Conservation (phyloP, 2,888 invertebrate species). For the Plutella xylostella region DNA sequence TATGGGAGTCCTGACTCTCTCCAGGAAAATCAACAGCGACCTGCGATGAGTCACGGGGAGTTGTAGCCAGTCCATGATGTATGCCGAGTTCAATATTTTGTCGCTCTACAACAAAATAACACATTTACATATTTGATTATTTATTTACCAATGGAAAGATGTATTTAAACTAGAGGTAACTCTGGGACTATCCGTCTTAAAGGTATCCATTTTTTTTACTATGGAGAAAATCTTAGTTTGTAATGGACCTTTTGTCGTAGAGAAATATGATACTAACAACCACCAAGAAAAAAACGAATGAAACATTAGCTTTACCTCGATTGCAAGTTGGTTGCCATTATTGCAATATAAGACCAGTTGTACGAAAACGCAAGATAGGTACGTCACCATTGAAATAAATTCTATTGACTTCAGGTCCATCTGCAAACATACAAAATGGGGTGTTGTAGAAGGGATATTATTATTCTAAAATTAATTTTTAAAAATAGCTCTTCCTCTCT, state of each 20-base stretch:
- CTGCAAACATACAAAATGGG: no score
- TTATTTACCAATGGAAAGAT: no score
- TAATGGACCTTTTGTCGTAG: no score
- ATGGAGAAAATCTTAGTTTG: no score
- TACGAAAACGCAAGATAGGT: slow-evolving; percentile 35
- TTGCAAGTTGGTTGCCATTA: slow-evolving; percentile 36
- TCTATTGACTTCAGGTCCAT: slow-evolving; percentile 31
- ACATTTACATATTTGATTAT: background rate
- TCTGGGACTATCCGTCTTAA: no score
- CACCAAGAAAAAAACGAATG: no score
- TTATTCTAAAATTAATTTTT: no score
- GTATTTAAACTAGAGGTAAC: no score
- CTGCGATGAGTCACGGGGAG: slow-evolving; percentile 25
- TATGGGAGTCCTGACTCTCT: slow-evolving; percentile 43
- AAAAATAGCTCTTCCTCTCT: no score
- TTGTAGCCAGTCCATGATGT: slow-evolving; percentile 31
- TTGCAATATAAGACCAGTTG: slow-evolving; percentile 38
- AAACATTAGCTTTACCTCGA: slow-evolving; percentile 29
- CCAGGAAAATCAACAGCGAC: slow-evolving; percentile 48
- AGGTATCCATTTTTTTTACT: no score
- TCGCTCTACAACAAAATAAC: slow-evolving; percentile 25
- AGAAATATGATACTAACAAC: no score
- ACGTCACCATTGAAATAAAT: slow-evolving; percentile 37
- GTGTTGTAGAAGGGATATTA: no score
- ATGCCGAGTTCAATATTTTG: slow-evolving; percentile 31